phyloP scores from a whole-genome alignment of 1,140 invertebrate species.

The Globodera ellingtonae region DNA sequence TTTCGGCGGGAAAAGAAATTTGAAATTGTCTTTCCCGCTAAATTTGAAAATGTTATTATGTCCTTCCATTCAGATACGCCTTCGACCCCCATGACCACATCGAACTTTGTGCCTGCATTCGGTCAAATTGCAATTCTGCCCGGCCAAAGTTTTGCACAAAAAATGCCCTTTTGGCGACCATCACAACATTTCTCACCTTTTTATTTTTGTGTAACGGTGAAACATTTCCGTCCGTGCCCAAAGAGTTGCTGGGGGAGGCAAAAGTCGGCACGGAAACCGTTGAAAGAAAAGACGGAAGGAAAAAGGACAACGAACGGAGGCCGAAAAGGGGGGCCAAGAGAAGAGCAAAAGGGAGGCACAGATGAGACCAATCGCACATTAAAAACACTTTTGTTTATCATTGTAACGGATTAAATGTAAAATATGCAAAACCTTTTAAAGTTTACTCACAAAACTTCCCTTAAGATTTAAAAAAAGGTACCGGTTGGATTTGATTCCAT shows the following conservation, averaged over 20 bases:
- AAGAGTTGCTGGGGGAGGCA: not conserved
- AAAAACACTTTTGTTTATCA: too few species aligned
- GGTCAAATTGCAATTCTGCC: slow-evolving; percentile 44
- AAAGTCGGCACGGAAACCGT: not conserved
- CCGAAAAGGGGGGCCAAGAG: not conserved
- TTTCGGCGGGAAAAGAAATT: too few species aligned
- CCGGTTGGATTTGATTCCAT: too few species aligned
- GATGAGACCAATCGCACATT: not conserved
- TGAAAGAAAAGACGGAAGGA: not conserved
- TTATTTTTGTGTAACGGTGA: not conserved
- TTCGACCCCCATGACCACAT: slow-evolving; percentile 55
- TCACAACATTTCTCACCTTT: not conserved
- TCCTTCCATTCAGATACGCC: slow-evolving; percentile 52
- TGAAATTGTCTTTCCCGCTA: too few species aligned
- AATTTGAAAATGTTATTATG: slow-evolving; percentile 14
- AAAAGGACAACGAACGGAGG: not conserved
- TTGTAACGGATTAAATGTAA: too few species aligned
- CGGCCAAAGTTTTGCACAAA: not conserved
- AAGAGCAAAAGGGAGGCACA: not conserved
- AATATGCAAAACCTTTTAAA: too few species aligned
- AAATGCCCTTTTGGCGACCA: not conserved
- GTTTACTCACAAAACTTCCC: too few species aligned
- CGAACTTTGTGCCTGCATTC: slow-evolving; percentile 53
- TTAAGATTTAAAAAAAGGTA: too few species aligned
- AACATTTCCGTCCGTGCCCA: slow-evolving; percentile 1